Evolutionary conservation across 1,140 invertebrate genomes (phyloP), one percentile per base, ranked within the genome.

Genomic region (Drosophila yakuba): DNA sequence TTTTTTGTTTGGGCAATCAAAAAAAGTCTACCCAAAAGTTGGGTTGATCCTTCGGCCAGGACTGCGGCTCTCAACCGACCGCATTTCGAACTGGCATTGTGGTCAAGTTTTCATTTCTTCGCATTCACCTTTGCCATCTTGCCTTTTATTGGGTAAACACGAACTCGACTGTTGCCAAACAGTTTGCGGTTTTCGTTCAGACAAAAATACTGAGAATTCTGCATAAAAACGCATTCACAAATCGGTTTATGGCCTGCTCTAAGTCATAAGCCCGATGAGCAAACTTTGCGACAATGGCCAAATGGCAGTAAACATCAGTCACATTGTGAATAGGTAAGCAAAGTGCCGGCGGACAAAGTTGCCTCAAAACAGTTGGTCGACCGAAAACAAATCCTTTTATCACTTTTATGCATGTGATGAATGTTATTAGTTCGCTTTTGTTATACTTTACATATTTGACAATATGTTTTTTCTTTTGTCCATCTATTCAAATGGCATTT

Each of bases 51-150:
- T 35, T 50, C 32, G n/a, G 10, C 51, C 51, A 39, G n/a, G 35
- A 25, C 38, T 74, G 69, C 45, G 38, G 59, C 68, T 67, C 54
- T 60, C 56, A 50, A 23, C 58, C 54, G 55, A 52, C 60, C 83
- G 88, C 62, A 88, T 76, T 79, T 82, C 67, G 63, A 80, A 80
- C 81, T 88, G 45, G 72, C 71, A 77, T 83, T 88, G 83, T 89
- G 83, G 83, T 88, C 76, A 74, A 74, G 66, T 74, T 89, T 84
- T 88, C 81, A 50, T 39, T 67, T 71, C 36, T 47, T 15, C 25
- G 43, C 23, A 45, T 28, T 56, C 66, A 66, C 67, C 59, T 47
- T 71, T 58, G 51, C 45, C 25, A 20, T 58, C 54, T 57, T 55
- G 43, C 43, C 55, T 56, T 48, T 75, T 66, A 78, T 71, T 85